Evolutionary conservation across 2,888 invertebrate genomes (phyloP), one percentile per base, ranked within the genome.

Genomic region (Galerucella nymphaeae): DNA sequence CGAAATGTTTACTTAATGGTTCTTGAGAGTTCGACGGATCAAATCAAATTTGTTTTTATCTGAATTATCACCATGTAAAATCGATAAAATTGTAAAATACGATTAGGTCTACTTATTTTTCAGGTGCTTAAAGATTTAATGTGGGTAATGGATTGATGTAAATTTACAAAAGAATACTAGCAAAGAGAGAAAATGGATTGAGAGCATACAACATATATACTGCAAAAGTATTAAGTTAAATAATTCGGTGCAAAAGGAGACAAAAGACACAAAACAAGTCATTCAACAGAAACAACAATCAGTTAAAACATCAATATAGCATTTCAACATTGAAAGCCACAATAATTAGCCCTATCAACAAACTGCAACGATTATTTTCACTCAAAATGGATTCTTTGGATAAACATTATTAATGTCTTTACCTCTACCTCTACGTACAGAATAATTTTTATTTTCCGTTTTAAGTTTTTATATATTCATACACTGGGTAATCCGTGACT

Each of bases 241-340:
- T 75, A 80, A 76, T 78, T 77, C 74, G 79, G 81, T 82, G 82
- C 82, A 82, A 80, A 80, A 80, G 74, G 70, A 80, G 77, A 80
- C 76, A 80, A 78, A 74, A 79, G 77, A 82, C 77, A 80, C 76
- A 80, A 78, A 80, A 80, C 79, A 79, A 79, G 80, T 76, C 81
- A 78, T 69, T 74, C 75, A 77, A 79, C 70, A 77, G 75, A 75
- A 76, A 78, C 69, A 75, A 77, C 76, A 78, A 77, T 77, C 77
- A 80, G 75, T 80, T 70, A 74, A 79, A 64, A 78, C 80, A 80
- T 77, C 79, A 81, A 76, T 73, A 81, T 80, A 82, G 81, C 82
- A 82, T 80, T 80, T 82, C 82, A 84, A 84, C 83, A 84, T 84
- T 83, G 81, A 84, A 81, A 81, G 81, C 81, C 67, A 45, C 67